Conservation (phyloP, 2,113 vertebrate species). For the Semnornis frantzii region DNA sequence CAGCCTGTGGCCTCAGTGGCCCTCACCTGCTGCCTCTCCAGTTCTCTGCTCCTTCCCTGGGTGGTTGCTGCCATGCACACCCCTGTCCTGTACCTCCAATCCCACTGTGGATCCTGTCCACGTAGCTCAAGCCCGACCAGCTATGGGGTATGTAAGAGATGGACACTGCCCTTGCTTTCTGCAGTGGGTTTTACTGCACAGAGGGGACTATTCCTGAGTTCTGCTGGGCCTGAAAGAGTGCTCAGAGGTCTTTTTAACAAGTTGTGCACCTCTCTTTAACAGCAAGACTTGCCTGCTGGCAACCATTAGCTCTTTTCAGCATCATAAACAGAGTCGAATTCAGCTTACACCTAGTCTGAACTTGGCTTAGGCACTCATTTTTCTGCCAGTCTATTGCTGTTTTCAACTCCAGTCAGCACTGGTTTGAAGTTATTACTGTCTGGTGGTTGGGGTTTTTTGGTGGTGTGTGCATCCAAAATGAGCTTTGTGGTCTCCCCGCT, state of each 20-base stretch:
- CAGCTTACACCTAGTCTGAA: constrained; percentile 37
- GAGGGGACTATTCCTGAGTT: neutral
- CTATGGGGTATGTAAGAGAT: neutral
- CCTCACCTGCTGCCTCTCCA: neutral
- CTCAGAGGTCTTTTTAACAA: neutral
- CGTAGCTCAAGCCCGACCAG: neutral
- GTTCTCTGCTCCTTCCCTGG: neutral
- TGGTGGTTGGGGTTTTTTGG: constrained; percentile 54
- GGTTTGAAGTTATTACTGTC: constrained; percentile 55
- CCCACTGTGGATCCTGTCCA: neutral
- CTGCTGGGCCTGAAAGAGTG: neutral
- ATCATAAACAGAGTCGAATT: constrained; percentile 9
- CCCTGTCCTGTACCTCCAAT: neutral
- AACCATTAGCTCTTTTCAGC: neutral
- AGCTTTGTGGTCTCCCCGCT: constrained; percentile 58
- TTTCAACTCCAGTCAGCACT: constrained; percentile 41
- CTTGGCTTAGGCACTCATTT: constrained; percentile 14
- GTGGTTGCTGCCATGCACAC: neutral
- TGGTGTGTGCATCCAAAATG: constrained; percentile 37
- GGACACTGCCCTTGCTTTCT: neutral
- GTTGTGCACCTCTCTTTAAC: neutral
- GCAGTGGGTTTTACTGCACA: neutral
- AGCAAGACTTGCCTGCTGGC: neutral
- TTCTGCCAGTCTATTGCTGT: constrained; percentile 35
- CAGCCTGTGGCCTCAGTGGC: neutral